Evolutionary conservation across 2,888 invertebrate genomes (phyloP).

Genomic region (Dinocampus coccinellae): DNA sequence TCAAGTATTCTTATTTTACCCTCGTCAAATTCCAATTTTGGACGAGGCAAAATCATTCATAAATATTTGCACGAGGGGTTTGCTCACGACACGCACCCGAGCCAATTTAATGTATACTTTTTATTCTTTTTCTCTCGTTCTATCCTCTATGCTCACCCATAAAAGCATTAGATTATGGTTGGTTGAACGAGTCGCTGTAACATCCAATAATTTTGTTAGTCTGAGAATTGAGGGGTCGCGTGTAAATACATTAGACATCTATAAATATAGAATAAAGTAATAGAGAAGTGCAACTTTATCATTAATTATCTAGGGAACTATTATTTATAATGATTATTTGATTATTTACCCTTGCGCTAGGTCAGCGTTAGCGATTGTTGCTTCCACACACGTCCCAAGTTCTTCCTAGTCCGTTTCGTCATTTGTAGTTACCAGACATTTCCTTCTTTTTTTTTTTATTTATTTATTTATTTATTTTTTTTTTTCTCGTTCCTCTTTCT

Average conservation of each 20-base stretch:
- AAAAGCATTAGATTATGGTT: not conserved
- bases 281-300: not conserved
- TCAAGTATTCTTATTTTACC: not conserved
- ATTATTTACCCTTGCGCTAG: conserved; percentile 44
- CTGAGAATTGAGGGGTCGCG: too few relatives aligned
- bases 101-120: not conserved
- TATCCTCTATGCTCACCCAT: not conserved
- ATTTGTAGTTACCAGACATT: conserved; percentile 43
- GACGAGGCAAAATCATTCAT: not conserved
- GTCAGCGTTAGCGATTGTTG: conserved; percentile 45
- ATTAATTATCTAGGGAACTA: not conserved
- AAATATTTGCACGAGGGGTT: not conserved
- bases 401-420: conserved; percentile 39
- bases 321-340: conserved; percentile 20
- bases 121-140: not conserved
- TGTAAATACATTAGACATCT: not conserved
- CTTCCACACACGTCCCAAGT: conserved; percentile 42
- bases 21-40: not conserved
- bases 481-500: not conserved
- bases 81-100: not conserved
- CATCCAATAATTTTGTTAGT: not conserved
- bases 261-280: not conserved
- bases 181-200: not conserved
- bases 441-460: conserved; percentile 13
- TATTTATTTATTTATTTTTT: not conserved